phyloP scores from a whole-genome alignment of 2,888 invertebrate species.

The Elysia crispata region DNA sequence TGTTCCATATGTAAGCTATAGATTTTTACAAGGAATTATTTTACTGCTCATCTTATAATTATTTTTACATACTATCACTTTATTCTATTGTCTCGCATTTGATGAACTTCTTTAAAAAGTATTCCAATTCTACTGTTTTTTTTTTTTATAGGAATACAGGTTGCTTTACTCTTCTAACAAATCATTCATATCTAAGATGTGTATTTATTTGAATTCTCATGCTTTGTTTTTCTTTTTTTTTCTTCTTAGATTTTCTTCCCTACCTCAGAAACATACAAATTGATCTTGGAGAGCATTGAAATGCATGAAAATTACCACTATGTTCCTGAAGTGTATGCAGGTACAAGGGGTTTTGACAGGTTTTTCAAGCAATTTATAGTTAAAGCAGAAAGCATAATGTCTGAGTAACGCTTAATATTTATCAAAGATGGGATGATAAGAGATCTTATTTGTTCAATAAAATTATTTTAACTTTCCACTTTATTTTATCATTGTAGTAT shows the following conservation, averaged over 20 bases:
- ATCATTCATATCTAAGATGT: neutral
- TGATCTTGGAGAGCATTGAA: conserved; percentile 37
- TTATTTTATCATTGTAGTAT: no score
- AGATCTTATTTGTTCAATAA: no score
- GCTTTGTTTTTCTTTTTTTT: conserved; percentile 15
- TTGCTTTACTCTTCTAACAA: neutral
- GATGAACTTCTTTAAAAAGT: neutral
- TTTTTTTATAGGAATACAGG: neutral
- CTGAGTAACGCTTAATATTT: no score
- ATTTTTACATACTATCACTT: no score
- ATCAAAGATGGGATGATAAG: no score
- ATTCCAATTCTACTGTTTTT: neutral
- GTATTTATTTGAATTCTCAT: no score
- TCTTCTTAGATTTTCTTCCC: conserved; percentile 36
- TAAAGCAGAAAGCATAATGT: no score
- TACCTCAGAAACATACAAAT: neutral
- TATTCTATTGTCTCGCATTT: neutral
- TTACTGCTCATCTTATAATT: no score
- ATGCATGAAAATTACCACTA: conserved; percentile 36
- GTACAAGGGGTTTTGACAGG: neutral
- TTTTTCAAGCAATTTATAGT: neutral
- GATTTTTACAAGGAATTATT: no score
- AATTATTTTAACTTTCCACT: no score
- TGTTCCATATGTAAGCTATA: conserved; percentile 41
- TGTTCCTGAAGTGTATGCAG: conserved; percentile 39